These are phyloP conservation scores for Criorhina ranunculi DNA, from an alignment of 2,888 invertebrate genomes.

Conservation along the genomic window DNA sequence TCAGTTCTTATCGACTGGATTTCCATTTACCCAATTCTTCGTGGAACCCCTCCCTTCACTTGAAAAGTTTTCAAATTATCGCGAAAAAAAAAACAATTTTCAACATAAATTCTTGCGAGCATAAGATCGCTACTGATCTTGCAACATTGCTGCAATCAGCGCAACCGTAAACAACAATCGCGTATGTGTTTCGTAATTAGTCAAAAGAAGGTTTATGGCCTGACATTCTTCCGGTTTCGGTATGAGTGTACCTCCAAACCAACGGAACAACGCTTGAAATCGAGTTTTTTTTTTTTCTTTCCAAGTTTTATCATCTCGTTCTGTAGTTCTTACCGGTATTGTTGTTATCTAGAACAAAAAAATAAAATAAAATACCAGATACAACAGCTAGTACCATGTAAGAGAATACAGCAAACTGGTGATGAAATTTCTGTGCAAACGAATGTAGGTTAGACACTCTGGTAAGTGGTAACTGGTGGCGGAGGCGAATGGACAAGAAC, in stretches of 20 bases:
- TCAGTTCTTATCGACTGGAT: background rate
- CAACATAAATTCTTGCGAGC: conserved; percentile 53
- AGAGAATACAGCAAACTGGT: conserved; percentile 61
- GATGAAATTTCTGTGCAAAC: conserved; percentile 66
- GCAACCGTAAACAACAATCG: conserved; percentile 52
- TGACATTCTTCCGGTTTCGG: conserved; percentile 69
- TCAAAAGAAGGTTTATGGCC: conserved; percentile 75
- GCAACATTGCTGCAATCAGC: conserved; percentile 50
- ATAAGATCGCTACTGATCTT: conserved; percentile 52
- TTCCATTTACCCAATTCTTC: background rate
- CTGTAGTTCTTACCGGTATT: conserved; percentile 67
- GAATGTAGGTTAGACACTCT: conserved; percentile 74
- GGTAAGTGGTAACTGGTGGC: conserved; percentile 44
- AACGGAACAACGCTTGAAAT: conserved; percentile 56
- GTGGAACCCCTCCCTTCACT: background rate
- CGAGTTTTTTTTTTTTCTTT: conserved; percentile 19
- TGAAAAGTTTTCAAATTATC: background rate
- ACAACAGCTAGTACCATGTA: conserved; percentile 34
- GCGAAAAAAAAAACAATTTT: background rate
- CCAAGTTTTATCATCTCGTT: conserved; percentile 44
- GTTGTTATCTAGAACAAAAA: conserved; percentile 73
- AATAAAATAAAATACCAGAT: conserved; percentile 39
- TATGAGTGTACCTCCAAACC: conserved; percentile 47
- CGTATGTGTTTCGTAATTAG: conserved; percentile 70
- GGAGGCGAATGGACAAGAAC: conserved; percentile 38